Conservation (phyloP, 2,113 vertebrate genomes). For the Hypanus sabinus region DNA sequence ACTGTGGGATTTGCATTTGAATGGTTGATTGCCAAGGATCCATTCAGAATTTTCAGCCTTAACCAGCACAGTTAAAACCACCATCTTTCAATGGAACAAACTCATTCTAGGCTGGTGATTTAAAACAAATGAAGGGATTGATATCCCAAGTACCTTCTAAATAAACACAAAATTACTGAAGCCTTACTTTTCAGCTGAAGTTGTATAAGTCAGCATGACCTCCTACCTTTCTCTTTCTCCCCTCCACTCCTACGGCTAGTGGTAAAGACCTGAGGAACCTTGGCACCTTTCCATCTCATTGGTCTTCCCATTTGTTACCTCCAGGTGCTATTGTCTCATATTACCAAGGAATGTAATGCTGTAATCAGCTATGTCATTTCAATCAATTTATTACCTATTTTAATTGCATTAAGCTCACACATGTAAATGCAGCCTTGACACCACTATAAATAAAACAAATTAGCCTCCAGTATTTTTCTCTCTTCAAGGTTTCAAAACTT, state of each 20-base stretch:
- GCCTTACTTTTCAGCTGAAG: background rate
- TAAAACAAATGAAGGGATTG: background rate
- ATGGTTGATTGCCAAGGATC: no score
- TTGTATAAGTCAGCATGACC: background rate
- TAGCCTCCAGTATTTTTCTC: background rate
- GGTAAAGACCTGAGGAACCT: background rate
- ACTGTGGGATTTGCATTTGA: no score
- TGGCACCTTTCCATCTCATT: background rate
- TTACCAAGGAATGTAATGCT: background rate
- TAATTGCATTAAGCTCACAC: background rate
- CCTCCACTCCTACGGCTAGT: background rate
- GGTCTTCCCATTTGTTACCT: background rate
- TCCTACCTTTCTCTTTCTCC: background rate
- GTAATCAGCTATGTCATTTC: background rate
- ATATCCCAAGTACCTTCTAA: background rate
- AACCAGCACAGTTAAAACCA: no score
- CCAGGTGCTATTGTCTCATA: background rate
- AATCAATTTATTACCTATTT: background rate
- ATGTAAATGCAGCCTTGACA: background rate
- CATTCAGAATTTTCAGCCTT: no score
- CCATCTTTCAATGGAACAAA: background rate
- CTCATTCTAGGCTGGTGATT: background rate
- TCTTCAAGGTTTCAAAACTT: background rate
- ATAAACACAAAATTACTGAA: background rate
- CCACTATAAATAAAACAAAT: background rate